Evolutionary conservation across 2,888 invertebrate species (phyloP), one percentile per base, ranked within the genome.

Genomic region (Deroplatys truncata): DNA sequence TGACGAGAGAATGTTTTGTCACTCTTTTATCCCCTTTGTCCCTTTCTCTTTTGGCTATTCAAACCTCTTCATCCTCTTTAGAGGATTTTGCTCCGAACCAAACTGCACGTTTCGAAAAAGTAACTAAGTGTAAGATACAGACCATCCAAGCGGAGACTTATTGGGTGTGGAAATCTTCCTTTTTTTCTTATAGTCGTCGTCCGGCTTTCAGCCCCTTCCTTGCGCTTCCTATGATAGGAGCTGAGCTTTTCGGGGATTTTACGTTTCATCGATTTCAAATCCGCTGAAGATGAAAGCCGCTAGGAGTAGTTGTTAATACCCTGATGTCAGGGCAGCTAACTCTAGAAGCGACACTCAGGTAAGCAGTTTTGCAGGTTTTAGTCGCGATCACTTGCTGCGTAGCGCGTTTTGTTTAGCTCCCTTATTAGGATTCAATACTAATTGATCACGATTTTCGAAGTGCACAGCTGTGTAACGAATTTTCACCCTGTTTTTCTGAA

Each of bases 201-300:
- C 20, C 56, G 56, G 56, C 56, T 72, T 72, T 72, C 56, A 72
- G 56, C 20, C 25, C 56, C 56, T 72, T 72, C 56, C 56, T 72
- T 72, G 56, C 20, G 16, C 25, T 72, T 72, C 56, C 25, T 72
- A 72, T 72, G 56, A 72, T 16, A 72, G 56, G 43, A 72, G 7
- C 56, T 72, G 20, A 72, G 56, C 56, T 72, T 72, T 20, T 72
- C 56, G 56, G 56, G 83, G 82, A 83, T 87, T 83, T 87, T 83
- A 82, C 87, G 87, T 87, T 87, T 87, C 87, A 87, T 87, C 83
- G 87, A 87, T 87, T 87, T n/a, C 83, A 82, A 35, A 87, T 87
- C 82, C 87, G 87, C 56, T 72, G 56, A 72, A 72, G 56, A 72
- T 72, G 56, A 72, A 72, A 20, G 56, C 56, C 56, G 56, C 56